Evolutionary conservation across 1,140 invertebrate species (phyloP).

Genomic region (Brachionus koreanus): DNA sequence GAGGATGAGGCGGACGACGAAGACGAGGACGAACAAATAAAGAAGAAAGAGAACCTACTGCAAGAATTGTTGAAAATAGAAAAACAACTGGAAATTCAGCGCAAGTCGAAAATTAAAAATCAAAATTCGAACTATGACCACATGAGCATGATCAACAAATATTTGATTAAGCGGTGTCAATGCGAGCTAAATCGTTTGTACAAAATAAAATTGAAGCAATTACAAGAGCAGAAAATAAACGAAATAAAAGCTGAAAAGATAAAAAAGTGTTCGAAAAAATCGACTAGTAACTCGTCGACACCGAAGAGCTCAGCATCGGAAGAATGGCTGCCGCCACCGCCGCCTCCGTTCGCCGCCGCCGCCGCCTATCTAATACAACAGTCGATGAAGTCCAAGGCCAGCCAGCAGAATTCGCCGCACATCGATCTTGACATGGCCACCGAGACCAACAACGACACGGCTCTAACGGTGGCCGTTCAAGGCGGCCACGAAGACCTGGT

Average conservation of each 20-base stretch:
- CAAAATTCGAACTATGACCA: conserved; percentile 24
- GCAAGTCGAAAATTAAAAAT: not conserved
- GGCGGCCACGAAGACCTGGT: conserved; percentile 93
- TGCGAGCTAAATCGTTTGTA: conserved; percentile 34
- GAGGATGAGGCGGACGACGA: not conserved
- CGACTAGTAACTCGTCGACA: not conserved
- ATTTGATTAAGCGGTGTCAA: conserved; percentile 37
- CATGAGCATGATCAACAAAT: conserved; percentile 41
- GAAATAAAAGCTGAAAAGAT: not conserved
- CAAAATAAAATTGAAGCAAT: conserved; percentile 34
- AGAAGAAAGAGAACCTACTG: conserved; percentile 1
- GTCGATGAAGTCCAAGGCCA: conserved; percentile 5
- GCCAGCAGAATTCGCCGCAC: not conserved
- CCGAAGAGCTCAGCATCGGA: not conserved
- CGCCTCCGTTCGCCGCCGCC: not conserved
- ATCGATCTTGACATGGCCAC: conserved; percentile 60
- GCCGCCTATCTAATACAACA: conserved; percentile 26
- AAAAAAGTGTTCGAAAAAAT: conserved; percentile 27
- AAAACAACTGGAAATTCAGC: conserved; percentile 23
- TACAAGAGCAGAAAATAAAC: conserved; percentile 39
- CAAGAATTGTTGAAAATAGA: conserved; percentile 40
- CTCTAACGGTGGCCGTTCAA: conserved; percentile 89
- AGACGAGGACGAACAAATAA: conserved; percentile 43
- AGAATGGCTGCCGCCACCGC: conserved; percentile 21
- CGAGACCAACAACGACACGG: conserved; percentile 95